Evolutionary conservation across 2,888 invertebrate genomes (phyloP).

Genomic region (Operophtera brumata): DNA sequence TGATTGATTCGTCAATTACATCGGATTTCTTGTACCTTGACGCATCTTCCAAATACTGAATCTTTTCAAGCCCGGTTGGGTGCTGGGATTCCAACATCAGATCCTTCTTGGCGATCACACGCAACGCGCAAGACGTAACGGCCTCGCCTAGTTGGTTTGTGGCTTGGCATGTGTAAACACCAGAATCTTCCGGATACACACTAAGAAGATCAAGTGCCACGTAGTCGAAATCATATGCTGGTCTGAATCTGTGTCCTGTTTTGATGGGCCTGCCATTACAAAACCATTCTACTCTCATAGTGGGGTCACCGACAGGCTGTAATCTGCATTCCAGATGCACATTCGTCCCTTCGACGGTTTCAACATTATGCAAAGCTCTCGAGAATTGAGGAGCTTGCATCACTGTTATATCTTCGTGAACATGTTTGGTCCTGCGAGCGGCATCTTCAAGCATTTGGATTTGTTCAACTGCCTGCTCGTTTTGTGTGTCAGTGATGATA

Average conservation of each 20-base stretch:
- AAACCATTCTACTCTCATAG: slow-evolving; percentile 97
- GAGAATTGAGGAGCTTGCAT: slow-evolving; percentile 94
- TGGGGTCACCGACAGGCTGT: slow-evolving; percentile 94
- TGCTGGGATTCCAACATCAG: slow-evolving; percentile 93
- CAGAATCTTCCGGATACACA: slow-evolving; percentile 98
- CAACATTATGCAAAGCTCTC: slow-evolving; percentile 92
- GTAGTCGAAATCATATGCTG: slow-evolving; percentile 98
- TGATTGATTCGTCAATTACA: slow-evolving; percentile 90
- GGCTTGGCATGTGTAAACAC: slow-evolving; percentile 97
- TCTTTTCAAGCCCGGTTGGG: slow-evolving; percentile 94
- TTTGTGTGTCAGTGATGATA: slow-evolving; percentile 93
- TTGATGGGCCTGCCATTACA: slow-evolving; percentile 96
- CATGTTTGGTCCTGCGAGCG: slow-evolving; percentile 84
- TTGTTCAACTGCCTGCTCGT: slow-evolving; percentile 95
- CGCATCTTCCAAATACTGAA: slow-evolving; percentile 93
- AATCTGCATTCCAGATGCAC: slow-evolving; percentile 95
- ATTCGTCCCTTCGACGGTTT: slow-evolving; percentile 94
- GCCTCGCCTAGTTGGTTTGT: slow-evolving; percentile 97
- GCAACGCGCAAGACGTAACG: slow-evolving; percentile 93
- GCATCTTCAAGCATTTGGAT: slow-evolving; percentile 94
- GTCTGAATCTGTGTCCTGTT: slow-evolving; percentile 96
- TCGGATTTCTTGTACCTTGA: slow-evolving; percentile 92
- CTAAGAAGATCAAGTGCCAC: slow-evolving; percentile 97
- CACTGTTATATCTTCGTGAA: slow-evolving; percentile 90
- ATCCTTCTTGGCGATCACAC: slow-evolving; percentile 94